Evolutionary conservation across 2,888 invertebrate species (phyloP).

Genomic region (Macrophya alboannulata): DNA sequence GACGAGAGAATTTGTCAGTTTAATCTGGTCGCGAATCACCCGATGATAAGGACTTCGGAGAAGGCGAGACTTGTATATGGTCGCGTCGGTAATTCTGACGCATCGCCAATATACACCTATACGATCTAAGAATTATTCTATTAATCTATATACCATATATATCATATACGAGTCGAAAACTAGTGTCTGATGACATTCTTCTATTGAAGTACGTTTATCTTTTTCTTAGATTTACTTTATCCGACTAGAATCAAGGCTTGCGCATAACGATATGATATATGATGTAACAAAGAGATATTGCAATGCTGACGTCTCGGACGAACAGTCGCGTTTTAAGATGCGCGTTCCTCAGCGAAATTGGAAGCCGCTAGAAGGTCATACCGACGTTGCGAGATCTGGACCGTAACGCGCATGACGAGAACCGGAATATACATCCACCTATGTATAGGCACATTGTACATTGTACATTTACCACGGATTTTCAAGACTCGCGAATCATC

Average conservation of each 20-base stretch:
- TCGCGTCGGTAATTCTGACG: not conserved
- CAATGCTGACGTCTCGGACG: not conserved
- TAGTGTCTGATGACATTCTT: not conserved
- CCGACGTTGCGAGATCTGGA: constrained; percentile 53
- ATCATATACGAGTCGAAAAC: not conserved
- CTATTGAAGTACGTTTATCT: not conserved
- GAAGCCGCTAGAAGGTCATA: constrained; percentile 42
- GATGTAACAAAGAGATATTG: constrained; percentile 34
- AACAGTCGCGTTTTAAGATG: not conserved
- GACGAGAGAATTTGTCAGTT: not conserved
- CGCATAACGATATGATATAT: not conserved
- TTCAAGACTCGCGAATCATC: constrained; percentile 1
- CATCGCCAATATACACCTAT: not conserved
- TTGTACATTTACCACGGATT: not conserved
- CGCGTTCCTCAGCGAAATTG: constrained; percentile 43
- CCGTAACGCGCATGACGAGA: constrained; percentile 34
- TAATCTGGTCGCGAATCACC: constrained; percentile 39
- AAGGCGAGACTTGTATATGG: not conserved
- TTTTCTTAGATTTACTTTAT: not conserved
- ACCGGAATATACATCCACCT: not conserved
- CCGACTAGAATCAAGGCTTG: constrained; percentile 22
- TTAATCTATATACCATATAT: not conserved
- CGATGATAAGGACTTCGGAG: constrained; percentile 24
- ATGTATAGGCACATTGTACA: not conserved
- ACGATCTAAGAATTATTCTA: not conserved